Conservation (phyloP, 2,888 invertebrate species). For the Pyrrhosoma nymphula region DNA sequence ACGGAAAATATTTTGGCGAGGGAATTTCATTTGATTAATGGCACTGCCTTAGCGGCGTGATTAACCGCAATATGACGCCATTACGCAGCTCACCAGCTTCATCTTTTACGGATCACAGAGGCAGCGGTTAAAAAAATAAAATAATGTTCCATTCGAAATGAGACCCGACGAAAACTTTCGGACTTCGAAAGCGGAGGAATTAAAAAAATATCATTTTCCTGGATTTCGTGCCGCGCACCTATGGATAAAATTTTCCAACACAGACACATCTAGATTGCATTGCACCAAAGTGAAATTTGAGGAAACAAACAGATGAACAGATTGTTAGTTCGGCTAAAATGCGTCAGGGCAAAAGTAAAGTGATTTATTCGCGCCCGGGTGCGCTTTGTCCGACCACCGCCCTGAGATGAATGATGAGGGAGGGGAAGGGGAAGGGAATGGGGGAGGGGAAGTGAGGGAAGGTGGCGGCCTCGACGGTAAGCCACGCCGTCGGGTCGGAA, state of each 20-base stretch:
- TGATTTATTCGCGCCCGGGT: neutral
- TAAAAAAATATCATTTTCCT: neutral
- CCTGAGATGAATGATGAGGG: neutral
- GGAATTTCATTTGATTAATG: neutral
- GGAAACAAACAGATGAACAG: neutral
- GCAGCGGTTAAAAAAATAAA: neutral
- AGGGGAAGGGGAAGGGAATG: neutral
- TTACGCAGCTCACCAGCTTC: neutral
- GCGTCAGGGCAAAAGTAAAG: neutral
- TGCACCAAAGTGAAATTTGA: slow-evolving; percentile 18
- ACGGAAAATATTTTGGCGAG: neutral
- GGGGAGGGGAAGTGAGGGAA: neutral
- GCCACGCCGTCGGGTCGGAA: neutral
- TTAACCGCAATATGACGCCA: neutral
- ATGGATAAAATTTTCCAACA: neutral
- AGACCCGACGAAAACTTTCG: neutral
- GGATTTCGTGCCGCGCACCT: neutral
- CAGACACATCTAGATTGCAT: neutral
- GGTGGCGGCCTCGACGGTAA: neutral
- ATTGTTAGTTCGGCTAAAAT: slow-evolving; percentile 4
- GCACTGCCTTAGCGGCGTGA: neutral
- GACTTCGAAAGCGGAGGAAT: neutral
- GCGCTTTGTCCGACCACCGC: neutral
- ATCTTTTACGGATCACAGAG: neutral
- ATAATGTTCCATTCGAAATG: neutral